phyloP scores from a whole-genome alignment of 1,140 invertebrate species.

The Pygmarrhopalites habei region DNA sequence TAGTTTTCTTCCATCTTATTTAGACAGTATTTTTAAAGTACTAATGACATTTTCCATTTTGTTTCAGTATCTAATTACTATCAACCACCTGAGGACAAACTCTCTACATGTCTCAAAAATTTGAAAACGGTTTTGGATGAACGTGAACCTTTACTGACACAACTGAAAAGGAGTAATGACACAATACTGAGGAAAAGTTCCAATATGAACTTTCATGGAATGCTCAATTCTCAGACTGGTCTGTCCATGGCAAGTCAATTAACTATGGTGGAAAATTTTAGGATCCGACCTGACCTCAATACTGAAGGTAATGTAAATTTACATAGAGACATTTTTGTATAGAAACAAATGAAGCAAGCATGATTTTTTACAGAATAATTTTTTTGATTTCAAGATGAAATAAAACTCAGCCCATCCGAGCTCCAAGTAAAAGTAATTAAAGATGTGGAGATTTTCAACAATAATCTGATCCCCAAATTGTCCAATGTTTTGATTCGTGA shows the following conservation, averaged over 20 bases:
- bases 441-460: neutral
- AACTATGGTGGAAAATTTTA: neutral
- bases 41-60: neutral
- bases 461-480: neutral
- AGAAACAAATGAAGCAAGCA: neutral
- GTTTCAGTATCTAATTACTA: neutral
- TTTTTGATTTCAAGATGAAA: neutral
- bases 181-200: neutral
- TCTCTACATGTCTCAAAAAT: neutral
- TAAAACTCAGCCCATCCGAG: neutral
- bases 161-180: neutral
- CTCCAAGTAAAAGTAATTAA: neutral
- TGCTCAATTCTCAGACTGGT: neutral
- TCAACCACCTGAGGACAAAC: neutral
- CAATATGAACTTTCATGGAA: neutral
- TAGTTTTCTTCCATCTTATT: neutral
- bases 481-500: neutral
- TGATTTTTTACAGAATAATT: neutral
- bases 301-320: constrained; percentile 1
- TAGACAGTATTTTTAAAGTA: neutral
- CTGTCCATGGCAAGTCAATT: neutral
- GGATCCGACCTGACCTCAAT: neutral
- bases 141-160: neutral
- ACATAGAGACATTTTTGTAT: neutral
- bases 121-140: neutral